A percentile compares a stretch with the other conserved stretches of the same genome.
These are phyloP conservation scores for Thecocarcelia acutangulata DNA, from an alignment of 2,888 invertebrate species.

Conservation along the genomic window DNA sequence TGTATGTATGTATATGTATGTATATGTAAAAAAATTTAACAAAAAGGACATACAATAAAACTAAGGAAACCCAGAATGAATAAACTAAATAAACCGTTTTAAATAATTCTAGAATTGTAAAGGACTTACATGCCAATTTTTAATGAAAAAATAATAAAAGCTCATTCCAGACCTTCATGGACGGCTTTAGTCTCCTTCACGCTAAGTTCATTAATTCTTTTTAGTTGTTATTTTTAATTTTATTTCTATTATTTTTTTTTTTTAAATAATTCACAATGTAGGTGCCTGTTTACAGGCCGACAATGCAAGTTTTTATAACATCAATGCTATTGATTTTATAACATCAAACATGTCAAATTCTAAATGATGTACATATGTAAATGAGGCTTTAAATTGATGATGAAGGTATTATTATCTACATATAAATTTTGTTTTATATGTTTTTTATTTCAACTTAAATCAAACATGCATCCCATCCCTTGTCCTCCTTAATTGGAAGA, in stretches of 20 bases:
- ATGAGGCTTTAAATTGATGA: conserved; percentile 23
- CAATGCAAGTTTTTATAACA: not conserved
- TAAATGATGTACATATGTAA: conserved; percentile 22
- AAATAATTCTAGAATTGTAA: conserved; percentile 43
- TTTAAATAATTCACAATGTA: not conserved
- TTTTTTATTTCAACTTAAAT: not conserved
- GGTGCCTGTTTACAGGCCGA: not conserved
- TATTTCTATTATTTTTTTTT: not conserved
- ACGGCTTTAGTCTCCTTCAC: conserved; percentile 33
- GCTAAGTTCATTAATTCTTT: conserved; percentile 24
- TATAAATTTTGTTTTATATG: not conserved
- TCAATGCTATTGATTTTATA: not conserved
- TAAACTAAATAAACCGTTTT: conserved; percentile 33
- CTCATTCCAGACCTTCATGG: not conserved
- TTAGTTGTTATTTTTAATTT: too few relatives aligned
- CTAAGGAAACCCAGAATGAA: conserved; percentile 16
- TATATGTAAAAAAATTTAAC: not conserved
- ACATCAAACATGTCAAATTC: conserved; percentile 8
- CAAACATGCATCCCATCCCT: too few relatives aligned
- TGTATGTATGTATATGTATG: conserved; percentile 2
- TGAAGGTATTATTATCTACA: conserved; percentile 7
- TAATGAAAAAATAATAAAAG: conserved; percentile 55
- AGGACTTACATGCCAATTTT: conserved; percentile 34
- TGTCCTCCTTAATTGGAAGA: not conserved
- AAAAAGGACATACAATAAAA: conserved; percentile 8